Conservation (phyloP, 2,888 invertebrate species). For the Heliconius ethilla region DNA sequence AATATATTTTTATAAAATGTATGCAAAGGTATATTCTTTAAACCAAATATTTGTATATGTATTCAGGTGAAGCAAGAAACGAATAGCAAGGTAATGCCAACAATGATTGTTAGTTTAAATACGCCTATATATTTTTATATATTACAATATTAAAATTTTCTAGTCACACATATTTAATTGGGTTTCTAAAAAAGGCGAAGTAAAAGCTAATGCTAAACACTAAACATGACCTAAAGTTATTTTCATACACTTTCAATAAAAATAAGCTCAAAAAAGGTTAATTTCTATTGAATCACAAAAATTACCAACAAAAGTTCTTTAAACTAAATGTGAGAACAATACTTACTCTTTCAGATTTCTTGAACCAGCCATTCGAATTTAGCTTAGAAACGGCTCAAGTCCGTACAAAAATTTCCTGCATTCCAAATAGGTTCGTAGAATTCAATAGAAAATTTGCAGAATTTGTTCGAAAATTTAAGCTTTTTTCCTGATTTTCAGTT, state of each 20-base stretch:
- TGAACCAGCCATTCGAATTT: background rate
- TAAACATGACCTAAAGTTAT: background rate
- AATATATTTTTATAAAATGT: too few species aligned
- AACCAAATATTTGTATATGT: too few species aligned
- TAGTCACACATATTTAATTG: too few species aligned
- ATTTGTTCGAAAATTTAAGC: background rate
- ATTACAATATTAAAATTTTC: too few species aligned
- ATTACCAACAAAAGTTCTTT: background rate
- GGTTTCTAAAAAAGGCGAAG: too few species aligned
- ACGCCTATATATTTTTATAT: too few species aligned
- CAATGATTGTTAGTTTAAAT: too few species aligned
- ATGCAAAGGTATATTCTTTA: too few species aligned
- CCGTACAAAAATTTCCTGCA: background rate
- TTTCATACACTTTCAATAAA: background rate
- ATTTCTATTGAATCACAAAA: background rate
- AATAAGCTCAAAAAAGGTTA: background rate
- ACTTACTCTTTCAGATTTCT: background rate
- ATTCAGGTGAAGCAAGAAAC: too few species aligned
- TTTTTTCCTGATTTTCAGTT: background rate
- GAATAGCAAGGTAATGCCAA: too few species aligned
- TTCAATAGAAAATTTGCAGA: constrained; percentile 1
- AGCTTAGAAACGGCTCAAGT: background rate
- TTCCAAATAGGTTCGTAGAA: background rate
- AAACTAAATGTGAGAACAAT: background rate
- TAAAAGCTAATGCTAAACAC: background rate